Base-by-base conservation (phyloP, 2,888 invertebrate genomes). In the Villa cingulata region DNA sequence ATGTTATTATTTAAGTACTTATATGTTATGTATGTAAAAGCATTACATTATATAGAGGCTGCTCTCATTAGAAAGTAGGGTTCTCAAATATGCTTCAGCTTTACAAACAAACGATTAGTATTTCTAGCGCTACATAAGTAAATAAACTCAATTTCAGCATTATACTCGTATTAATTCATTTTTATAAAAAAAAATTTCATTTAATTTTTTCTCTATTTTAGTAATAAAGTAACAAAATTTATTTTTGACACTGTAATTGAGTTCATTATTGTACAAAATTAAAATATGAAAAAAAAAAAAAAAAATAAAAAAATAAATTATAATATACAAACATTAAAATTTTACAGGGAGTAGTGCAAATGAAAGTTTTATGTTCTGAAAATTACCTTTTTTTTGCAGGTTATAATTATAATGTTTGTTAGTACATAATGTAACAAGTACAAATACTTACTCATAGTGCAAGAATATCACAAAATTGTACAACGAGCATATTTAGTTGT, bases 61-160 rank as follows among this genome's bases (percentile, higher is more conserved):
- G 48, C 48, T 48, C 38, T 41, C 29, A 29, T 10, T 44, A 43
- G 27, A 41, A n/a, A 37, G 10, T 40, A 43, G 36, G 39, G 38
- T 48, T 43, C 34, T 48, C 48, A 48, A 48, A 48, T 48, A 48
- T 48, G 48, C 48, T 45, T 45, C 44, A 19, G 43, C 41, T 48
- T 45, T 46, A 48, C 48, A 48, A 48, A 48, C 45, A 48, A 45
- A 48, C 48, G 29, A 44, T 45, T 48, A 45, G 48, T 45, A 48
- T 39, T 43, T 45, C 48, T 48, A 48, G 48, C 48, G 45, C 48
- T 48, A 48, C 48, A 37, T 37, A 23, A 43, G 41, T 12, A 5
- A 29, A 32, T 4, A 32, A 32, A 32, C 29, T 32, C 9, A 32
- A 32, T 23, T 23, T 6, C 7, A 23, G 7, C 7, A 7, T 23